Percentiles rank a stretch among this genome's conserved stretches.
These are phyloP conservation scores for Meteorus colon DNA, from an alignment of 2,888 invertebrate species.

Conservation along the genomic window DNA sequence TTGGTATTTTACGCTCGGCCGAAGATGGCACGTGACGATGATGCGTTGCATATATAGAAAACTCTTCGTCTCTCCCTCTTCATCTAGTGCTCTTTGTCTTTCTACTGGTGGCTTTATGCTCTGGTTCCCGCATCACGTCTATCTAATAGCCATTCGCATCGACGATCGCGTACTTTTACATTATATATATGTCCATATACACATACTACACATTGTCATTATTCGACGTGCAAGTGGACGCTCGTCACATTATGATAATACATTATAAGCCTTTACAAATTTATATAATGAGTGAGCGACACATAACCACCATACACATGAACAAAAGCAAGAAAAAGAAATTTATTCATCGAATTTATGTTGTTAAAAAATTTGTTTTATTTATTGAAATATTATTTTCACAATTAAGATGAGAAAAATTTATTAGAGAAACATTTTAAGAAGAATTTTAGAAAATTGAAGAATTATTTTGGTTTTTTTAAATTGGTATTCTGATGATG, in stretches of 20 bases:
- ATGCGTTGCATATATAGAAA: not conserved
- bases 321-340: not conserved
- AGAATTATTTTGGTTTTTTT: too few relatives aligned
- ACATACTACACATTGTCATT: slow-evolving; percentile 19
- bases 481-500: too few relatives aligned
- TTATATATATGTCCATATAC: not conserved
- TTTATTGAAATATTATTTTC: not conserved
- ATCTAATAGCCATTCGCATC: slow-evolving; percentile 11
- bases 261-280: slow-evolving; percentile 44
- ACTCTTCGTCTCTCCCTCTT: not conserved
- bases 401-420: not conserved
- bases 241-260: slow-evolving; percentile 59
- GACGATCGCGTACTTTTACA: slow-evolving; percentile 14
- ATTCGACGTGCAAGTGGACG: slow-evolving; percentile 37
- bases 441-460: too few relatives aligned
- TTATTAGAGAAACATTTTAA: too few relatives aligned
- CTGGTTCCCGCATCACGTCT: slow-evolving; percentile 26
- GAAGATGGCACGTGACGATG: slow-evolving; percentile 39
- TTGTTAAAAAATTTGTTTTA: not conserved
- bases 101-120: slow-evolving; percentile 26
- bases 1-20: slow-evolving; percentile 25
- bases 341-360: too few relatives aligned
- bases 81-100: not conserved
- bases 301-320: not conserved
- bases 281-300: not conserved